phyloP scores from a whole-genome alignment of 2,113 vertebrate species.

The Thinocorus orbignyianus region DNA sequence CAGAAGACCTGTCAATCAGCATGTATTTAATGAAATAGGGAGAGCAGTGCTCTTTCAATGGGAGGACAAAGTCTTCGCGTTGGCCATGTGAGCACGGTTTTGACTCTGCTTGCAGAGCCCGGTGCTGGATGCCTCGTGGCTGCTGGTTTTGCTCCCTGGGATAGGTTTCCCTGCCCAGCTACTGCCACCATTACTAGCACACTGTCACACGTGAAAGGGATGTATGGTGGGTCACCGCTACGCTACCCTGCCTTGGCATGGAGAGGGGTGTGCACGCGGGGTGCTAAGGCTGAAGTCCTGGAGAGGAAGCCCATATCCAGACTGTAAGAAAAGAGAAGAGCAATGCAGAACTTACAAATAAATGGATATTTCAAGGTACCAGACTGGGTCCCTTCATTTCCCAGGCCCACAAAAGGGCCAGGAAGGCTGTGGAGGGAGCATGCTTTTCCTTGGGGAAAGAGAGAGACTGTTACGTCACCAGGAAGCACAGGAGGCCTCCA shows the following conservation, averaged over 20 bases:
- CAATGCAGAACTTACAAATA: constrained; percentile 63
- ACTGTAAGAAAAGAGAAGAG: constrained; percentile 68
- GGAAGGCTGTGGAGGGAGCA: constrained; percentile 30
- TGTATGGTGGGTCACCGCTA: neutral
- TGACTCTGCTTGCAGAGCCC: neutral
- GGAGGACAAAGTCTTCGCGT: neutral
- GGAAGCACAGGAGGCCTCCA: neutral
- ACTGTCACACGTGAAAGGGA: neutral
- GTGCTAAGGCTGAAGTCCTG: constrained; percentile 55
- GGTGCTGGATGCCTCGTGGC: neutral
- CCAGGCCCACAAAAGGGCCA: constrained; percentile 48
- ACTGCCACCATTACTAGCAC: neutral
- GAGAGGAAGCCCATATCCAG: constrained; percentile 58
- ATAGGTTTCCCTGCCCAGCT: constrained; percentile 12
- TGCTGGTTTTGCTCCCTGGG: neutral
- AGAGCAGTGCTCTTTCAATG: neutral
- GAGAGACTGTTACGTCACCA: constrained; percentile 40
- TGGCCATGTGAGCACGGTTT: neutral
- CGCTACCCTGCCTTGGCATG: constrained; percentile 49
- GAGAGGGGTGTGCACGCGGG: neutral
- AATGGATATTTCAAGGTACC: constrained; percentile 55
- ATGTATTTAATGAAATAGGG: neutral
- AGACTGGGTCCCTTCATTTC: constrained; percentile 32
- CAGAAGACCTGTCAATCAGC: neutral
- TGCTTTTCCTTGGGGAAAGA: constrained; percentile 42